These are phyloP conservation scores for Oncorhynchus mykiss DNA, from an alignment of 2,113 vertebrate genomes.

Conservation along the genomic window DNA sequence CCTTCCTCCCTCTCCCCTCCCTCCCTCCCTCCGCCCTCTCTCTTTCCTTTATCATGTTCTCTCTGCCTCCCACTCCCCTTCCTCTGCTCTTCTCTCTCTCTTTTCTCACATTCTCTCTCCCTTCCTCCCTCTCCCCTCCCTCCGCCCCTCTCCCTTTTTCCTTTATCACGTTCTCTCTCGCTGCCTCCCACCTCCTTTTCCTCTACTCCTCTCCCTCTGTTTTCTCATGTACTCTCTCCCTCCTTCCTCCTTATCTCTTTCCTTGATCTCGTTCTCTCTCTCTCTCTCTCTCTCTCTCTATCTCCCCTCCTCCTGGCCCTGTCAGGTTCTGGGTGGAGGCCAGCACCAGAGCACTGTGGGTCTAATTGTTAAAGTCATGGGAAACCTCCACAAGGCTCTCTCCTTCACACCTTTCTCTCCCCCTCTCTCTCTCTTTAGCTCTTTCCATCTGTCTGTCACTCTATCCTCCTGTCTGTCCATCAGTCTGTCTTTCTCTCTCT, in stretches of 20 bases:
- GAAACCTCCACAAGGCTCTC: slow-evolving; percentile 33
- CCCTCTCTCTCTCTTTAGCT: background rate
- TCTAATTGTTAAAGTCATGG: slow-evolving; percentile 50
- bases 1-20: background rate
- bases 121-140: background rate
- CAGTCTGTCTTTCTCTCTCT: background rate
- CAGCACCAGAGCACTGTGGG: slow-evolving; percentile 8
- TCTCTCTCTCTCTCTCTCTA: no score
- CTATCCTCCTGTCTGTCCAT: no score
- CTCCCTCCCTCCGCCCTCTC: slow-evolving; percentile 12
- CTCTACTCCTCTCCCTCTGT: slow-evolving; percentile 31
- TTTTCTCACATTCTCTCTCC: background rate
- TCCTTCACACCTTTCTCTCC: background rate
- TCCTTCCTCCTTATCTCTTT: slow-evolving; percentile 24
- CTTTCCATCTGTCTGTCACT: background rate
- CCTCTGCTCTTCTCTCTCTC: background rate
- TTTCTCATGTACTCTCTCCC: slow-evolving; percentile 40
- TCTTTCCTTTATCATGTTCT: background rate
- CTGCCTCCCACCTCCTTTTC: slow-evolving; percentile 37
- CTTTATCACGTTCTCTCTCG: slow-evolving; percentile 35
- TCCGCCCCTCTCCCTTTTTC: slow-evolving; percentile 14
- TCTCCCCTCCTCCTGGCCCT: background rate
- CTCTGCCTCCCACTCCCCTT: background rate
- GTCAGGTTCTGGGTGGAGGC: slow-evolving; percentile 23
- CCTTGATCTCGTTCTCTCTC: slow-evolving; percentile 45